A percentile compares a stretch with the other conserved stretches of the same genome.
phyloP scores from a whole-genome alignment of 2,797 vertebrate genomes.

The Rhinophrynus dorsalis region DNA sequence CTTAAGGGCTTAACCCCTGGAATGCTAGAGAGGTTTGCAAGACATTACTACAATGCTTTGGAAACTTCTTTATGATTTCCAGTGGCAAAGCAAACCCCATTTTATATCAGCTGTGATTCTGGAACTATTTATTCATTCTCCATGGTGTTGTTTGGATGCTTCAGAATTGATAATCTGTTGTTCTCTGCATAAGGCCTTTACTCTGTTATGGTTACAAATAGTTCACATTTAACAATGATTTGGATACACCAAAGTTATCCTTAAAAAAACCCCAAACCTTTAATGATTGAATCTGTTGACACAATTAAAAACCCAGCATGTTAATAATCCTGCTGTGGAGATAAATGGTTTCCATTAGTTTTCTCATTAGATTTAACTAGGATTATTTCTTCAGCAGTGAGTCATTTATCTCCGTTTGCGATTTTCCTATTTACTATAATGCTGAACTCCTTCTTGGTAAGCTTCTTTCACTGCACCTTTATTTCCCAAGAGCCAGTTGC shows the following conservation, averaged over 20 bases:
- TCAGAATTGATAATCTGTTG: too few species aligned
- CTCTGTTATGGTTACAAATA: too few species aligned
- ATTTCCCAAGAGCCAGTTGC: neutral
- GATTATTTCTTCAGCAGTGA: slow-evolving; percentile 55
- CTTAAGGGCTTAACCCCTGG: too few species aligned
- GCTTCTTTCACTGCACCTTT: slow-evolving; percentile 9
- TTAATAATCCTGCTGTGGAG: slow-evolving; percentile 55
- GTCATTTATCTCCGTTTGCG: slow-evolving; percentile 54
- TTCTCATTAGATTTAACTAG: slow-evolving; percentile 60
- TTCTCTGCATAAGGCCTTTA: too few species aligned
- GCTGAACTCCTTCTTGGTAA: neutral
- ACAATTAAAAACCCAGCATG: slow-evolving; percentile 48
- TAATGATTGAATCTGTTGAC: slow-evolving; percentile 5
- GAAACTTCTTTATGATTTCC: too few species aligned
- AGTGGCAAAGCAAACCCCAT: too few species aligned
- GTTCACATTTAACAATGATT: slow-evolving; percentile 4
- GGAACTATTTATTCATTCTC: too few species aligned
- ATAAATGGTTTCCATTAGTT: slow-evolving; percentile 61
- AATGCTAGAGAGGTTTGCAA: too few species aligned
- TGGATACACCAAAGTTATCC: slow-evolving; percentile 5
- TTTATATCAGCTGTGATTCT: too few species aligned
- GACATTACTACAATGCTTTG: too few species aligned
- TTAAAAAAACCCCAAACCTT: neutral
- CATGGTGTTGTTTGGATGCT: too few species aligned
- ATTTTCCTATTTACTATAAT: slow-evolving; percentile 30